These are phyloP conservation scores for Isichthys henryi DNA, from an alignment of 2,113 vertebrate species.

Conservation along the genomic window DNA sequence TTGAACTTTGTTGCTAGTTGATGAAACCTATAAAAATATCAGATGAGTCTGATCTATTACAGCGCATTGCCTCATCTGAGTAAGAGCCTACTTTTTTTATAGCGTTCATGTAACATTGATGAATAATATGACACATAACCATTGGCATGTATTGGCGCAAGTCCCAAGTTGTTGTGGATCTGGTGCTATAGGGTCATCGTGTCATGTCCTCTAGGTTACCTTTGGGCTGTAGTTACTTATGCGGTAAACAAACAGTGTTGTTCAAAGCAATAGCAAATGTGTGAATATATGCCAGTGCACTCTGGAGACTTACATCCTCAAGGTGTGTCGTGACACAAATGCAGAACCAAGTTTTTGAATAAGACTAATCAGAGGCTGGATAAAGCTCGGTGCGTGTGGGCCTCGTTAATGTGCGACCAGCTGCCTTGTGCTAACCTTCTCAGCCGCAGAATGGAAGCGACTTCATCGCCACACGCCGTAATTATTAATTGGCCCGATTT, in stretches of 20 bases:
- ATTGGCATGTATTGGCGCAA: background rate
- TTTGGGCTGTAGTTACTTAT: background rate
- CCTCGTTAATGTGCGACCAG: background rate
- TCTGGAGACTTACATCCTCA: background rate
- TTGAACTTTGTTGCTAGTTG: slow-evolving; percentile 12
- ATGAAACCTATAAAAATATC: slow-evolving; percentile 16
- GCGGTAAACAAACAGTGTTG: slow-evolving; percentile 2
- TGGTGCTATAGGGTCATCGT: background rate
- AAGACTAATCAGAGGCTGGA: background rate
- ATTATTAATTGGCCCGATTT: background rate
- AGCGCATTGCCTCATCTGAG: background rate
- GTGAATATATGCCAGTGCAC: background rate
- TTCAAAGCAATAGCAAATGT: background rate
- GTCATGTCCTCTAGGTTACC: background rate
- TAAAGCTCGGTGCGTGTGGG: background rate
- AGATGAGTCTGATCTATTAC: background rate
- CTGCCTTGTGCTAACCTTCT: background rate
- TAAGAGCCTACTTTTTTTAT: background rate
- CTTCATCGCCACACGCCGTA: background rate
- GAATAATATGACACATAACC: background rate
- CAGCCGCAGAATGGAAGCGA: background rate
- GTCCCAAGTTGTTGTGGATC: background rate
- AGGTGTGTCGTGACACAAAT: slow-evolving; percentile 3
- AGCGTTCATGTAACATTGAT: background rate
- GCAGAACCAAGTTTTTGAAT: background rate